These are phyloP conservation scores for Gallinago stenura DNA, from an alignment of 2,797 vertebrate species.

Conservation along the genomic window DNA sequence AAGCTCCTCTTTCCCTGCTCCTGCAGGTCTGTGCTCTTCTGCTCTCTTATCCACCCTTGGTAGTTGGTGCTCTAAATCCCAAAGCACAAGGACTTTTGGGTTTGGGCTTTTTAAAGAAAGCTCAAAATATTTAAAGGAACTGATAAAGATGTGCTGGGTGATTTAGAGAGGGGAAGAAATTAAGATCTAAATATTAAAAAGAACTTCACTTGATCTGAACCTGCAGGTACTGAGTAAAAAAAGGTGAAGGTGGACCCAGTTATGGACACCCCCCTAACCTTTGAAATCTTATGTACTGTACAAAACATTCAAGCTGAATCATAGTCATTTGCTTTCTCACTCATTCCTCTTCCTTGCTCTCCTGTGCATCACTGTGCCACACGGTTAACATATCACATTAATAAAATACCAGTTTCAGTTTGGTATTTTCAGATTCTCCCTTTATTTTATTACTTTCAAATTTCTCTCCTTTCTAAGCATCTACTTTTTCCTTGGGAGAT, in stretches of 20 bases:
- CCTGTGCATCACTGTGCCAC: background rate
- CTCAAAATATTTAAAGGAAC: background rate
- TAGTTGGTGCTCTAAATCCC: background rate
- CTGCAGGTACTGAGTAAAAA: background rate
- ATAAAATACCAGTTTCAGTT: background rate
- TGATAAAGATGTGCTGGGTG: background rate
- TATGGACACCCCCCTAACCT: background rate
- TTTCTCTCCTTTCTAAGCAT: background rate
- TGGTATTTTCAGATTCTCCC: background rate
- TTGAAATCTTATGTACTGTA: background rate
- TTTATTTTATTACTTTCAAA: background rate
- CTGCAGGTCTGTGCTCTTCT: background rate
- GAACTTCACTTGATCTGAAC: background rate
- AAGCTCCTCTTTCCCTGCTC: background rate
- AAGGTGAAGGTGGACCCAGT: background rate
- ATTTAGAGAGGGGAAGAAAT: background rate
- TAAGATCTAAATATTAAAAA: background rate
- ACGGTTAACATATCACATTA: background rate
- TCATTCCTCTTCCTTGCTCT: background rate
- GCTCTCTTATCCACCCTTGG: background rate
- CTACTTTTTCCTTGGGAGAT: background rate
- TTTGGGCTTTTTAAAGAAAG: background rate
- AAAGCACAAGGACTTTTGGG: background rate
- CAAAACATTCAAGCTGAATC: background rate
- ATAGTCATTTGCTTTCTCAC: background rate